A percentile compares a stretch with the other conserved stretches of the same genome.
These are phyloP conservation scores for Caenorhabditis macrosperma DNA, from an alignment of 2,888 invertebrate species.

Conservation along the genomic window DNA sequence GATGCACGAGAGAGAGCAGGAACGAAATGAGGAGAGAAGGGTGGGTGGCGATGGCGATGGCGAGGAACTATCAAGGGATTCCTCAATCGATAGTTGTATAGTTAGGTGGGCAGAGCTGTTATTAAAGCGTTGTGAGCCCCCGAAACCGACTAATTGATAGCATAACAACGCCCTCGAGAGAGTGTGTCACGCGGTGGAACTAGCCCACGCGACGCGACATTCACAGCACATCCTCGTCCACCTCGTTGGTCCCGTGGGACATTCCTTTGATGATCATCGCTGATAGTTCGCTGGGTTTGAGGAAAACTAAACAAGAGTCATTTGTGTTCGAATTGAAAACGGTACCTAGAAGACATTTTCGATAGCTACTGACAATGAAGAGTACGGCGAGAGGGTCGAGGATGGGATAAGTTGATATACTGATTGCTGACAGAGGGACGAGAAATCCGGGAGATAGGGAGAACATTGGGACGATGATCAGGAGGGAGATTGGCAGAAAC, in stretches of 20 bases:
- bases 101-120: too few species aligned
- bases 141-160: too few species aligned
- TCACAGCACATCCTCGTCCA: background rate
- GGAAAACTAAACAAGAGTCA: background rate
- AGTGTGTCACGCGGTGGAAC: too few species aligned
- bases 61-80: too few species aligned
- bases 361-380: conserved; percentile 19
- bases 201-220: background rate
- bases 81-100: too few species aligned
- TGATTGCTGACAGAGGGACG: conserved; percentile 11
- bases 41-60: too few species aligned
- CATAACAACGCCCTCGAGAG: too few species aligned
- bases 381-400: conserved; percentile 10
- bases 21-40: background rate
- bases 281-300: background rate
- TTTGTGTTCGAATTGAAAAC: too few species aligned
- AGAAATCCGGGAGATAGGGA: conserved; percentile 3
- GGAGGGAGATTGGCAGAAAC: conserved; percentile 21
- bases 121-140: too few species aligned
- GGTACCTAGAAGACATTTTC: background rate
- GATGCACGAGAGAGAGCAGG: background rate
- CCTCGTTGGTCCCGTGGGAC: background rate
- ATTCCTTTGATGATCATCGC: background rate
- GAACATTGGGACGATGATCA: conserved; percentile 22
- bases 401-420: conserved; percentile 13